Percentiles rank a stretch among this genome's conserved stretches.
These are phyloP conservation scores for Semicossyphus pulcher DNA, from an alignment of 2,113 vertebrate genomes.

Conservation along the genomic window DNA sequence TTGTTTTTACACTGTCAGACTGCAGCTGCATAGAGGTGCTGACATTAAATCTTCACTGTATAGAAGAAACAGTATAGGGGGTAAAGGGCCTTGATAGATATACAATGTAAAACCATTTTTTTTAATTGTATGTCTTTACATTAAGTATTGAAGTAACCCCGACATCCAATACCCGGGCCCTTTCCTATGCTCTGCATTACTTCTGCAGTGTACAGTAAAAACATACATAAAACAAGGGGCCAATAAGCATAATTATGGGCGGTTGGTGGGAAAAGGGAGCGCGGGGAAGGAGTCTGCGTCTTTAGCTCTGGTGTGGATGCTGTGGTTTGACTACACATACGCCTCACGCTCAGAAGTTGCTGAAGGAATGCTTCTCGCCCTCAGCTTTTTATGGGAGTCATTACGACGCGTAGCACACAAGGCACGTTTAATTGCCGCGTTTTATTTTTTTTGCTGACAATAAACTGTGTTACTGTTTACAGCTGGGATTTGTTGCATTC, in stretches of 20 bases:
- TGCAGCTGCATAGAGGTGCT: conserved; percentile 35
- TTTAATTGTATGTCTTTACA: conserved; percentile 33
- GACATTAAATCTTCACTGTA: conserved; percentile 52
- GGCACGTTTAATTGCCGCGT: conserved; percentile 73
- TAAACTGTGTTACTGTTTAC: conserved; percentile 80
- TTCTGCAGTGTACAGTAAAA: conserved; percentile 69
- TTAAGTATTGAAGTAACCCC: conserved; percentile 36
- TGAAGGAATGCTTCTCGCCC: conserved; percentile 75
- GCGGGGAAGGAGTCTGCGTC: conserved; percentile 48
- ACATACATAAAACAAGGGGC: conserved; percentile 76
- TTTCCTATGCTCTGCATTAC: conserved; percentile 37
- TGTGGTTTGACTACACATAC: conserved; percentile 75
- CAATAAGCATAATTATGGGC: conserved; percentile 73
- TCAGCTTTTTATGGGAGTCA: conserved; percentile 79
- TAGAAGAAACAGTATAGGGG: conserved; percentile 26
- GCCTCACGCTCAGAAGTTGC: conserved; percentile 75
- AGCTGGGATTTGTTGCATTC: conserved; percentile 70
- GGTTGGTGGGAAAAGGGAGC: conserved; percentile 73
- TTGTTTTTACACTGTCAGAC: conserved; percentile 51
- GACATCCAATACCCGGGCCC: conserved; percentile 34
- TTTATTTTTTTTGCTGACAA: conserved; percentile 49
- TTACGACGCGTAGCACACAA: conserved; percentile 79
- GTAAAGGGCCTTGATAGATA: conserved; percentile 37
- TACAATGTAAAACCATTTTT: conserved; percentile 34
- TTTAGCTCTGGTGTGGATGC: conserved; percentile 73